phyloP scores from a whole-genome alignment of 2,888 invertebrate species.

The Leucania comma region DNA sequence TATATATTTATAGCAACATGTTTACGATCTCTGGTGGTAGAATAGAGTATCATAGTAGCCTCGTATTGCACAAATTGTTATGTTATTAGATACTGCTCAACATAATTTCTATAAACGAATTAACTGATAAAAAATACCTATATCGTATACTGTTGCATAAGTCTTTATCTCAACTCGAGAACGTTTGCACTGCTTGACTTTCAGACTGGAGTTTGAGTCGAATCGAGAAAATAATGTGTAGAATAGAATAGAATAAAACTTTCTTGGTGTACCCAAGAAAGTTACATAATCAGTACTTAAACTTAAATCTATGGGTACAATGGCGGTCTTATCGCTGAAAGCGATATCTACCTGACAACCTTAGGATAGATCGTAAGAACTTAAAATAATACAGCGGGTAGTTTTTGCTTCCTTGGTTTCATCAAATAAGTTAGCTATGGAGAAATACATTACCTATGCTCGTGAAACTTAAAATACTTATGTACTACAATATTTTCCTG shows the following conservation, averaged over 20 bases:
- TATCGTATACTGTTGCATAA: too few species aligned
- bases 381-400: too few species aligned
- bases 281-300: too few species aligned
- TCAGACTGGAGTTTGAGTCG: not conserved
- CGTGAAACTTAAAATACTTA: not conserved
- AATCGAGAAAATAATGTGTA: not conserved
- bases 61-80: not conserved
- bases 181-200: not conserved
- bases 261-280: too few species aligned
- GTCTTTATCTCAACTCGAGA: not conserved
- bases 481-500: not conserved
- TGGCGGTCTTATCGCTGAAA: too few species aligned
- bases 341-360: too few species aligned
- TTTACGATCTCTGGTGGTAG: constrained; percentile 35
- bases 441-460: not conserved
- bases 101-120: not conserved
- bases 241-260: too few species aligned
- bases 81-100: not conserved
- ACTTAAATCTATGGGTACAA: too few species aligned
- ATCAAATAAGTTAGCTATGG: not conserved
- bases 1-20: constrained; percentile 33
- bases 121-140: not conserved
- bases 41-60: not conserved
- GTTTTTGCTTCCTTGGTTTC: not conserved
- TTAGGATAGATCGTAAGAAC: too few species aligned